These are phyloP conservation scores for Monochamus saltuarius DNA, from an alignment of 1,140 invertebrate genomes.

Conservation along the genomic window DNA sequence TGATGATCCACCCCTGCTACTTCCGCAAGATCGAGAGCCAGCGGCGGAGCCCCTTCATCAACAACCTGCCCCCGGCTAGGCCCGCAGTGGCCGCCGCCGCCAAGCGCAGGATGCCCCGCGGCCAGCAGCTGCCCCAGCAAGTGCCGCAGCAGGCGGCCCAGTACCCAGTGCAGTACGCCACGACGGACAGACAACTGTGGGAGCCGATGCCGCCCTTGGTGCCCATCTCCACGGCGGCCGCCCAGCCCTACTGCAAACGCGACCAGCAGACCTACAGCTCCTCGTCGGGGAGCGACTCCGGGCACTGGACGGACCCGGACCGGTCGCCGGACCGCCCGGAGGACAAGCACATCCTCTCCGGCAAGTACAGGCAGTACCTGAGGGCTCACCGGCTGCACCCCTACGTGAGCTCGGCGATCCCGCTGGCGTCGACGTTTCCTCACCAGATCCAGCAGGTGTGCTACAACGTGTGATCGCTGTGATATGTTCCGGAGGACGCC, in stretches of 20 bases:
- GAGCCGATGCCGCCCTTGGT: conserved; percentile 54
- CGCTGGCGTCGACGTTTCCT: conserved; percentile 54
- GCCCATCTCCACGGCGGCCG: conserved; percentile 53
- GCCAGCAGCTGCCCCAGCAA: conserved; percentile 43
- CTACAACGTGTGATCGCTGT: conserved; percentile 59
- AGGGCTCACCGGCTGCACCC: conserved; percentile 58
- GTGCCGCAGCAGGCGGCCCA: conserved; percentile 50
- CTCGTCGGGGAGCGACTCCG: conserved; percentile 40
- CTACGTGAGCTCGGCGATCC: conserved; percentile 54
- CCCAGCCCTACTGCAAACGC: conserved; percentile 43
- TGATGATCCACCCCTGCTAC: conserved; percentile 85
- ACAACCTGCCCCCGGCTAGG: conserved; percentile 63
- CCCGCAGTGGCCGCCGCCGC: conserved; percentile 46
- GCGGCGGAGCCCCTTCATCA: conserved; percentile 72
- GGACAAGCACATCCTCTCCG: conserved; percentile 54
- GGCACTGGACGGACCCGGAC: conserved; percentile 48
- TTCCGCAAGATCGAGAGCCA: conserved; percentile 77
- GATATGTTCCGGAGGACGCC: conserved; percentile 42
- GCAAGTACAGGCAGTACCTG: conserved; percentile 59
- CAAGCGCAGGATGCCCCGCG: conserved; percentile 41
- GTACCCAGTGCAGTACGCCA: conserved; percentile 48
- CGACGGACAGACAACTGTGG: conserved; percentile 45
- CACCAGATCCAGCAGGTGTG: conserved; percentile 59
- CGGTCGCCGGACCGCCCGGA: conserved; percentile 47
- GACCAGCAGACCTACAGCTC: conserved; percentile 35